Conservation (phyloP, 2,113 vertebrate genomes). For the Dromaius novaehollandiae region DNA sequence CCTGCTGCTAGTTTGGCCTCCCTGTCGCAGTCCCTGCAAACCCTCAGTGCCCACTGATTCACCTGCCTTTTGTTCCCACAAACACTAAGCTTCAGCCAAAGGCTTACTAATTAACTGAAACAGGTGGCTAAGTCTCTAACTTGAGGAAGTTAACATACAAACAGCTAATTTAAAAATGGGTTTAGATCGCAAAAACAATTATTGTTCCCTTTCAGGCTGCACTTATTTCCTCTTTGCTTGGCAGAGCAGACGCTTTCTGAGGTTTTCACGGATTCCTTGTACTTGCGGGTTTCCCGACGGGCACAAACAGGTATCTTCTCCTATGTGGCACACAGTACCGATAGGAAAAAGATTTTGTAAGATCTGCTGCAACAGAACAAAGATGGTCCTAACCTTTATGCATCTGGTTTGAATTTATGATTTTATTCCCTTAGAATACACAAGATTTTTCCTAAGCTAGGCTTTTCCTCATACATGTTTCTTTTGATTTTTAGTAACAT, state of each 20-base stretch:
- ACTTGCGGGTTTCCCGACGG: neutral
- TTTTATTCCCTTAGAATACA: conserved; percentile 36
- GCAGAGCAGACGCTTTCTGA: neutral
- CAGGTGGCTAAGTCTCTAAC: neutral
- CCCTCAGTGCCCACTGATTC: neutral
- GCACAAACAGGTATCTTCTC: neutral
- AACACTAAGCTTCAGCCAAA: neutral
- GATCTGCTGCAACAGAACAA: neutral
- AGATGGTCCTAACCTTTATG: neutral
- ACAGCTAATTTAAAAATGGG: neutral
- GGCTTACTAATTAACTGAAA: neutral
- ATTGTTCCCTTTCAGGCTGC: neutral
- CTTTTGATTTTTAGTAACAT: conserved; percentile 30
- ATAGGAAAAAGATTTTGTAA: neutral
- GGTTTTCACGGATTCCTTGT: neutral
- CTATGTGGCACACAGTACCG: neutral
- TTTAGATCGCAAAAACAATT: neutral
- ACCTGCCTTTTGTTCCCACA: neutral
- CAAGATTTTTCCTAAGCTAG: neutral
- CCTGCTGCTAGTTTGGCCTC: neutral
- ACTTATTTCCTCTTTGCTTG: neutral
- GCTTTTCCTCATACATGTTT: conserved; percentile 32
- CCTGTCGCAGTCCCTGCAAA: neutral
- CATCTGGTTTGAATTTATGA: conserved; percentile 45
- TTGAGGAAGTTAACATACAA: conserved; percentile 23